Evolutionary conservation across 2,797 vertebrate genomes (phyloP).

Genomic region (Neoniphon sammara): DNA sequence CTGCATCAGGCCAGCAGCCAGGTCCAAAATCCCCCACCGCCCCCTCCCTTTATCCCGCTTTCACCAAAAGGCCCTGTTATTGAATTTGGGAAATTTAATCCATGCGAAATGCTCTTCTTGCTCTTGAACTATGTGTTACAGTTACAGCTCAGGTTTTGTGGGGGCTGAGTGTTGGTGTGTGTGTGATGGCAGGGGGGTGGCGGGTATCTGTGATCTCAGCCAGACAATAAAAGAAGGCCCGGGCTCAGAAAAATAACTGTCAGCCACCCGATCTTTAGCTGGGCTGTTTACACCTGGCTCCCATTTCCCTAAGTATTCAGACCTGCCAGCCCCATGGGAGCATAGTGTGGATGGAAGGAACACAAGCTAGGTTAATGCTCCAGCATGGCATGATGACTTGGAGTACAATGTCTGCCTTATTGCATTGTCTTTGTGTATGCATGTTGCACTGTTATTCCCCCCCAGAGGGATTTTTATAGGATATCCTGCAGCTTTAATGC

Average conservation of each 20-base stretch:
- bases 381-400: neutral
- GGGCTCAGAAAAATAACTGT: slow-evolving; percentile 40
- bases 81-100: slow-evolving; percentile 54
- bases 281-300: slow-evolving; percentile 72
- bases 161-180: slow-evolving; percentile 28
- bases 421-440: slow-evolving; percentile 12
- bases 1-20: slow-evolving; percentile 36
- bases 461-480: too few relatives aligned
- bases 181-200: slow-evolving; percentile 33
- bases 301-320: slow-evolving; percentile 66
- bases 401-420: neutral
- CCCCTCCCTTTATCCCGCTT: neutral
- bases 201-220: slow-evolving; percentile 50
- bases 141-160: slow-evolving; percentile 8
- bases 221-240: slow-evolving; percentile 57
- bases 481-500: too few relatives aligned
- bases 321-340: slow-evolving; percentile 54
- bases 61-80: slow-evolving; percentile 40
- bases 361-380: neutral
- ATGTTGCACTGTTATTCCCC: neutral
- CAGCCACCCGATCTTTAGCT: slow-evolving; percentile 63
- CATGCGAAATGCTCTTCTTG: slow-evolving; percentile 30
- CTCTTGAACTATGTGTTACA: slow-evolving; percentile 22
- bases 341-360: slow-evolving; percentile 25
- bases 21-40: slow-evolving; percentile 17